Percentiles rank a stretch among this genome's conserved stretches.
phyloP scores from a whole-genome alignment of 2,797 vertebrate genomes.

The Eulemur rubriventer region DNA sequence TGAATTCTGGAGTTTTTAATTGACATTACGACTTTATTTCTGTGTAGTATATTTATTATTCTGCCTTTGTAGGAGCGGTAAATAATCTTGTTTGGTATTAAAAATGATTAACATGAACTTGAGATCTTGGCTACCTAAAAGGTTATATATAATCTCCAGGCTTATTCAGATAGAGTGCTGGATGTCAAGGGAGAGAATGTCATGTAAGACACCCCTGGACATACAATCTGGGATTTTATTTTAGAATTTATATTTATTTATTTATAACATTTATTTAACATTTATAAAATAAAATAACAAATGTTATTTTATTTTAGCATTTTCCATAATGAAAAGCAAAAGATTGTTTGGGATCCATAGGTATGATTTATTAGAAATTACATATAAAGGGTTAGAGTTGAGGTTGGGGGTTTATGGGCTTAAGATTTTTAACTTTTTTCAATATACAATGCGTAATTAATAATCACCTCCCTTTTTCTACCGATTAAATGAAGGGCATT shows the following conservation, averaged over 20 bases:
- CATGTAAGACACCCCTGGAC: not conserved
- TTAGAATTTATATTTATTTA: no score
- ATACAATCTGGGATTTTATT: not conserved
- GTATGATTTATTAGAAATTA: conserved; percentile 36
- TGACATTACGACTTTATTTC: not conserved
- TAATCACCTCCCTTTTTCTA: not conserved
- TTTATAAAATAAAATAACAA: no score
- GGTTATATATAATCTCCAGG: not conserved
- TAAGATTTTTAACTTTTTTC: not conserved
- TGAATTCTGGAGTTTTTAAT: conserved; percentile 22
- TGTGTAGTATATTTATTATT: conserved; percentile 29
- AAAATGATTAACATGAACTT: conserved; percentile 29
- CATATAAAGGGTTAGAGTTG: not conserved
- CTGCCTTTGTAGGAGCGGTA: not conserved
- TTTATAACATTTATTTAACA: no score
- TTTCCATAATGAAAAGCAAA: conserved; percentile 17
- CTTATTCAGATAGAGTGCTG: not conserved
- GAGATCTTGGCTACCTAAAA: not conserved
- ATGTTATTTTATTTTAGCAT: conserved; percentile 32
- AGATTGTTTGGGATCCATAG: not conserved
- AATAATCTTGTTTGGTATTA: conserved; percentile 27
- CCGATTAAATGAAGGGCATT: not conserved
- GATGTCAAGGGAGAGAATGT: not conserved
- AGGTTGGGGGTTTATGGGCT: not conserved
- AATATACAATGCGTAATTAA: not conserved